These are phyloP conservation scores for Tretioscincus oriximinensis DNA, from an alignment of 2,113 vertebrate species.

Conservation along the genomic window DNA sequence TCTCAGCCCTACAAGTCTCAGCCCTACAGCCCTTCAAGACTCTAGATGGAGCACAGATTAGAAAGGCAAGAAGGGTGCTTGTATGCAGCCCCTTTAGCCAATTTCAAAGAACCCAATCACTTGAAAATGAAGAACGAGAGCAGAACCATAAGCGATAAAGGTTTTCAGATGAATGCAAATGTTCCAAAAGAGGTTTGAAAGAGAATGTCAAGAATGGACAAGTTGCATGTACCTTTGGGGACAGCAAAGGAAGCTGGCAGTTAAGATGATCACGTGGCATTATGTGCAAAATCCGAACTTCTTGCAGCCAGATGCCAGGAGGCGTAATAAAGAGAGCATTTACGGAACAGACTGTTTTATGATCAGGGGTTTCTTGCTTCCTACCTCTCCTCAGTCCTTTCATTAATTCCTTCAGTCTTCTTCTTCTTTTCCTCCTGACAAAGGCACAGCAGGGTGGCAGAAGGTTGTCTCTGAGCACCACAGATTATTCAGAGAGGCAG, in stretches of 20 bases:
- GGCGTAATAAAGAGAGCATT: neutral
- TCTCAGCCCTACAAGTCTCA: too few species aligned
- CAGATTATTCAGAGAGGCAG: too few species aligned
- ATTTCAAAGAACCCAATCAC: neutral
- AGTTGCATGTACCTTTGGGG: neutral
- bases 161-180: neutral
- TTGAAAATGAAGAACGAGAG: too few species aligned
- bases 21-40: neutral
- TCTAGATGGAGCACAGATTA: neutral
- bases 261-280: slow-evolving; percentile 1
- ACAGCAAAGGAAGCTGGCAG: neutral
- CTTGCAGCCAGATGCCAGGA: neutral
- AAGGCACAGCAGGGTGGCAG: neutral
- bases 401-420: neutral
- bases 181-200: neutral
- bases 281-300: slow-evolving; percentile 4
- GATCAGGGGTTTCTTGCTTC: neutral
- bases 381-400: neutral
- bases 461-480: neutral
- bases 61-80: neutral
- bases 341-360: neutral
- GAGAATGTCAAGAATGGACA: neutral
- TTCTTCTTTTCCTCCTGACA: neutral
- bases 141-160: too few species aligned
- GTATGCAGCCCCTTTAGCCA: neutral